These are phyloP conservation scores for Oxyura jamaicensis DNA, from an alignment of 2,113 vertebrate species.

Conservation along the genomic window DNA sequence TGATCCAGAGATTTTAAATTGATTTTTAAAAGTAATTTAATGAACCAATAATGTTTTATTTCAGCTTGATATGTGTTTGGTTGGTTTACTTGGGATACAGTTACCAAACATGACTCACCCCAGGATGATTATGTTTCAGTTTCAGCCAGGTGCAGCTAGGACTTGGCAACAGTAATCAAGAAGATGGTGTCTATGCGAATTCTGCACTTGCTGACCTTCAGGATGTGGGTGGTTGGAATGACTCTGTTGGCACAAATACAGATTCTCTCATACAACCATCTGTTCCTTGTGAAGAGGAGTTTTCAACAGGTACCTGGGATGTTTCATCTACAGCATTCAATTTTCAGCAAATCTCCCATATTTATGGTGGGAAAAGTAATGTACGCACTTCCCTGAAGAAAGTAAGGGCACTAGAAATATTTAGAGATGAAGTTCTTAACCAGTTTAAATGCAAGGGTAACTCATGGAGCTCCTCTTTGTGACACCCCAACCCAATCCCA, in stretches of 20 bases:
- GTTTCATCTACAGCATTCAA: background rate
- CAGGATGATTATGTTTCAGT: slow-evolving; percentile 6
- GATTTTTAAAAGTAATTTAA: slow-evolving; percentile 41
- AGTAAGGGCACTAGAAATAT: background rate
- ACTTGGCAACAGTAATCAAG: slow-evolving; percentile 33
- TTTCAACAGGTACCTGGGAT: slow-evolving; percentile 61
- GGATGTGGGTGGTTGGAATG: slow-evolving; percentile 41
- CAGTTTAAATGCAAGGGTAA: background rate
- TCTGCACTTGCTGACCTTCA: slow-evolving; percentile 64
- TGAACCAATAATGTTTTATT: slow-evolving; percentile 29
- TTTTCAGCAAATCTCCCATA: background rate
- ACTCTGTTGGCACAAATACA: slow-evolving; percentile 53
- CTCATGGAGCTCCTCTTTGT: background rate
- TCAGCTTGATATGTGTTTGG: slow-evolving; percentile 4
- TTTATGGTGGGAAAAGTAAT: background rate
- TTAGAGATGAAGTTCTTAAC: background rate
- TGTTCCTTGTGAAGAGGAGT: slow-evolving; percentile 36
- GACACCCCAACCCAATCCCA: background rate
- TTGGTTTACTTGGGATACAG: background rate
- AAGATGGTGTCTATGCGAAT: slow-evolving; percentile 49
- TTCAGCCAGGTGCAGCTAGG: slow-evolving; percentile 61
- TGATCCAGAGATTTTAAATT: slow-evolving; percentile 7
- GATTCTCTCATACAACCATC: slow-evolving; percentile 48
- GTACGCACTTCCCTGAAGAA: background rate
- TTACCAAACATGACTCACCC: slow-evolving; percentile 41